A percentile compares a stretch with the other conserved stretches of the same genome.
phyloP scores from a whole-genome alignment of 2,888 invertebrate genomes.

The Brassicogethes aeneus region DNA sequence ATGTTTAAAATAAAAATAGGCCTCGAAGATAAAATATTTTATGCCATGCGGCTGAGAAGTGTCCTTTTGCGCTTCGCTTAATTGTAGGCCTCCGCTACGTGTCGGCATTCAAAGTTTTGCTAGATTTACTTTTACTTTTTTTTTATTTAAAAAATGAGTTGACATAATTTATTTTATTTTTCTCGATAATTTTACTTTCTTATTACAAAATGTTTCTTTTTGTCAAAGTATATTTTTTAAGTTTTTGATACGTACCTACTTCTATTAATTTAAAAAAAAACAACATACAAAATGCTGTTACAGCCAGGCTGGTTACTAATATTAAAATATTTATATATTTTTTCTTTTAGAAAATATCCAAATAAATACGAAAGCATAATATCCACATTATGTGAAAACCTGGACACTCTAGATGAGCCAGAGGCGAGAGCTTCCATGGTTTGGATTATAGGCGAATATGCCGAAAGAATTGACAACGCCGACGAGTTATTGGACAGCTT shows the following conservation, averaged over 20 bases:
- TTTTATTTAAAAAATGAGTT: no score
- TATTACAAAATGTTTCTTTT: not conserved
- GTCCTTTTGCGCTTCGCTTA: no score
- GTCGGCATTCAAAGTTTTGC: no score
- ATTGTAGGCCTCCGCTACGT: no score
- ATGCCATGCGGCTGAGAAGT: no score
- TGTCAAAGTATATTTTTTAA: not conserved
- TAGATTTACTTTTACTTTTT: no score
- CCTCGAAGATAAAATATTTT: no score
- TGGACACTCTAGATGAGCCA: constrained; percentile 97
- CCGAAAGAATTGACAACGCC: constrained; percentile 98
- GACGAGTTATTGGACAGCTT: constrained; percentile 97
- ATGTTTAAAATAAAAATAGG: no score
- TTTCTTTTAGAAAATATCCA: constrained; percentile 81
- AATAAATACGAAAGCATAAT: constrained; percentile 99
- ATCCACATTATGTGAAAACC: constrained; percentile 95
- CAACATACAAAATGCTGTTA: not conserved
- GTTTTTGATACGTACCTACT: no score
- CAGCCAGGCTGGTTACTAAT: no score
- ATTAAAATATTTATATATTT: no score
- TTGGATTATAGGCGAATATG: constrained; percentile 94
- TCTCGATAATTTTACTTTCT: not conserved
- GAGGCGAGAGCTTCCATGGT: constrained; percentile 99
- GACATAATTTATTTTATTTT: not conserved
- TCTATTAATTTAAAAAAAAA: not conserved